Percentiles rank a stretch among this genome's conserved stretches.
These are phyloP conservation scores for Andricus grossulariae DNA, from an alignment of 1,140 invertebrate species.

Conservation along the genomic window DNA sequence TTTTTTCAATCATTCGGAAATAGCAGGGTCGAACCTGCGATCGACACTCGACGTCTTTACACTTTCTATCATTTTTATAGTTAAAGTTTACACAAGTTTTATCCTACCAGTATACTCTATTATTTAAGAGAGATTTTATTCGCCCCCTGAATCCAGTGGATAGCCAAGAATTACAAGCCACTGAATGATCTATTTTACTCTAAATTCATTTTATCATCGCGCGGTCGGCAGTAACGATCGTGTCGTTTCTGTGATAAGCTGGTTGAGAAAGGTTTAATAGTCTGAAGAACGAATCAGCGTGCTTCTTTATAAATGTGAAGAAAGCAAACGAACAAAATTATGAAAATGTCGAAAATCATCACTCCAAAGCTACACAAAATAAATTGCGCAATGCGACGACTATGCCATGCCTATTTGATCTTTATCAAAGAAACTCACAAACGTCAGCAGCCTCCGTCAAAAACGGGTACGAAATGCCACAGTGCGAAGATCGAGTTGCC, in stretches of 20 bases:
- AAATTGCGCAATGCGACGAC: background rate
- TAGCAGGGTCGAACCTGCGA: background rate
- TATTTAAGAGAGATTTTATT: conserved; percentile 1
- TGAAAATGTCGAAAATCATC: background rate
- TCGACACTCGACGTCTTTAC: background rate
- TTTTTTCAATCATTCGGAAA: conserved; percentile 25
- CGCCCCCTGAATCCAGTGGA: background rate
- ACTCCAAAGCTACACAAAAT: background rate
- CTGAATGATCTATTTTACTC: conserved; percentile 10
- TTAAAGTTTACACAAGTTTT: background rate
- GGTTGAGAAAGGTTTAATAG: conserved; percentile 22
- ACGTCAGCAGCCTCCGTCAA: background rate
- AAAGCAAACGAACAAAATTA: background rate
- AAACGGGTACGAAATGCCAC: background rate
- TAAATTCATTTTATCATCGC: conserved; percentile 10
- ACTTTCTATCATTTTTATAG: too few relatives aligned
- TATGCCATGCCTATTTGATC: conserved; percentile 15
- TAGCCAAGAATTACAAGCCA: background rate
- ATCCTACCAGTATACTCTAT: background rate
- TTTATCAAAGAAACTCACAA: conserved; percentile 14
- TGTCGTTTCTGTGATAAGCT: conserved; percentile 29
- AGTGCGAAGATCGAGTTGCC: background rate
- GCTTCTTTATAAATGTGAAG: background rate
- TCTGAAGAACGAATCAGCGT: conserved; percentile 16
- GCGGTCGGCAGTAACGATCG: conserved; percentile 23